Conservation (phyloP, 2,113 vertebrate genomes). For the Pleuronectes platessa region DNA sequence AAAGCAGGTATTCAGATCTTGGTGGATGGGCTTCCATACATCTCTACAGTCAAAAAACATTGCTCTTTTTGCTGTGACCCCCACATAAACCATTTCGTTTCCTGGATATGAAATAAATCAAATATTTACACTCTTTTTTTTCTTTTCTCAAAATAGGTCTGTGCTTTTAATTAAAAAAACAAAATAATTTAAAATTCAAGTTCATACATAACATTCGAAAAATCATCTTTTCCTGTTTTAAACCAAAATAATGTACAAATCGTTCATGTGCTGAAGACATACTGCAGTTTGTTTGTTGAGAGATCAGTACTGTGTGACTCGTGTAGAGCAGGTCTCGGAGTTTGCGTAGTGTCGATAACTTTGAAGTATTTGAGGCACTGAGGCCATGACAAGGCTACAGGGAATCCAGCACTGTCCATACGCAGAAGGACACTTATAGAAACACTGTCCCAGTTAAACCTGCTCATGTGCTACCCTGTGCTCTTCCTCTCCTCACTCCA, state of each 20-base stretch:
- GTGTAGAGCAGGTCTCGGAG: conserved; percentile 61
- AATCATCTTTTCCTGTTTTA: conserved; percentile 55
- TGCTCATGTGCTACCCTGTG: conserved; percentile 63
- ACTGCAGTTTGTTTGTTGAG: conserved; percentile 73
- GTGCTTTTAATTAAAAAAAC: conserved; percentile 79
- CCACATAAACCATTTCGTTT: conserved; percentile 68
- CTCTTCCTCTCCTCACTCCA: conserved; percentile 9
- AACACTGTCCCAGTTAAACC: conserved; percentile 60
- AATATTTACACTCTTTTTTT: conserved; percentile 74
- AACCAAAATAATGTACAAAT: conserved; percentile 77
- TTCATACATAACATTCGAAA: conserved; percentile 83
- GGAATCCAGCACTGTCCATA: conserved; percentile 67
- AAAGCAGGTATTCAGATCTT: conserved; percentile 69
- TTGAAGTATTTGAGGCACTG: conserved; percentile 68
- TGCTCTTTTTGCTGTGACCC: conserved; percentile 53
- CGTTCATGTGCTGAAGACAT: conserved; percentile 78
- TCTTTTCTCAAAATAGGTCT: conserved; percentile 75
- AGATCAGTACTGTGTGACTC: conserved; percentile 67
- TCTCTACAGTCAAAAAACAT: conserved; percentile 61
- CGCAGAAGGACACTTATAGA: conserved; percentile 71
- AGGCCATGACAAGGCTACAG: conserved; percentile 70
- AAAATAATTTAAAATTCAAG: conserved; percentile 87
- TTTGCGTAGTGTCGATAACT: conserved; percentile 55
- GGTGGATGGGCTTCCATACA: conserved; percentile 63
- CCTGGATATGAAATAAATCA: conserved; percentile 79